phyloP scores from a whole-genome alignment of 1,140 invertebrate species.

The Dendrolimus kikuchii region DNA sequence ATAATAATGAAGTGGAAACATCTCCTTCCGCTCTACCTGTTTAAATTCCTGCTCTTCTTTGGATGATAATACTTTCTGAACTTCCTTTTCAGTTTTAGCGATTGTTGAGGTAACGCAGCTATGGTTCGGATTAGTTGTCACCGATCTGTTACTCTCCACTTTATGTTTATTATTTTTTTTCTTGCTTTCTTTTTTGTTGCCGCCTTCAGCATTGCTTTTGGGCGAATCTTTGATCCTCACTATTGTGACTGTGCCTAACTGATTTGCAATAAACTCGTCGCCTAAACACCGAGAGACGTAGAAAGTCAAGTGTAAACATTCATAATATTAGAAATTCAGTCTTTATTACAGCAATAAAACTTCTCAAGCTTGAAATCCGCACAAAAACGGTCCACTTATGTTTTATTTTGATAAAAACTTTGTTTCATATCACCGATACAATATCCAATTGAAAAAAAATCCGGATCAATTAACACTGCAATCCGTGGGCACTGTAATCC shows the following conservation, averaged over 20 bases:
- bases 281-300: slow-evolving; percentile 8
- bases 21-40: slow-evolving; percentile 11
- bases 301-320: slow-evolving; percentile 11
- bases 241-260: slow-evolving; percentile 61
- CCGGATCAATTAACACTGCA: slow-evolving; percentile 49
- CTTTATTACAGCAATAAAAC: too few relatives aligned
- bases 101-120: slow-evolving; percentile 21
- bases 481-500: slow-evolving; percentile 67
- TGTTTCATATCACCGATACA: slow-evolving; percentile 6
- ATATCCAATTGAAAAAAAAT: slow-evolving; percentile 18
- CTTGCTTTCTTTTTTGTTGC: slow-evolving; percentile 72
- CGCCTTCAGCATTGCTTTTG: slow-evolving; percentile 68
- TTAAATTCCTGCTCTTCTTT: slow-evolving; percentile 29
- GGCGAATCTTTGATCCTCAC: slow-evolving; percentile 73
- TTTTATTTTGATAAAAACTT: background rate
- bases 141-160: slow-evolving; percentile 43
- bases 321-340: background rate
- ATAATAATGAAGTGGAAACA: too few relatives aligned
- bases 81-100: slow-evolving; percentile 48
- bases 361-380: too few relatives aligned
- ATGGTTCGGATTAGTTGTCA: slow-evolving; percentile 48
- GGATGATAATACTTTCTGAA: slow-evolving; percentile 30
- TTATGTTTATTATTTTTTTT: slow-evolving; percentile 69
- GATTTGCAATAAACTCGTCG: slow-evolving; percentile 14
- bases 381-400: too few relatives aligned